Evolutionary conservation across 2,888 invertebrate species (phyloP), one percentile per base, ranked within the genome.

Genomic region (Drosophila formosana): DNA sequence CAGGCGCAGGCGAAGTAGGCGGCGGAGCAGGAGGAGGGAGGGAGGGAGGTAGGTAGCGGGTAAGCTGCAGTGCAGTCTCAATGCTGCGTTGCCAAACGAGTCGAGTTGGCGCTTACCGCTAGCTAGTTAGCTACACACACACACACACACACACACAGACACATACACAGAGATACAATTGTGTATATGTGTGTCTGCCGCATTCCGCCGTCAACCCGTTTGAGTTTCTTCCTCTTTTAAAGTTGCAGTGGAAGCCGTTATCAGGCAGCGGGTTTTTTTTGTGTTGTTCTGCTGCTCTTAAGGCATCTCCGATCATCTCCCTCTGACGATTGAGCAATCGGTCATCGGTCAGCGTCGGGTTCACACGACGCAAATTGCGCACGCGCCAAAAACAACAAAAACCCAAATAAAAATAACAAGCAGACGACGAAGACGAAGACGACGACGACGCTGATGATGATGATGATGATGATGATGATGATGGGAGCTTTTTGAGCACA

Each of bases 81-180:
- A 66, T 82, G 80, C 80, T 82, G 80, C 78, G 81, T 83, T 76
- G 77, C 78, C 82, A 82, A 85, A 88, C 82, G 80, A 88, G 82
- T 82, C 86, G 77, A 18, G 18, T 77, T 76, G 80, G 79, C 57
- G 83, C 80, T 82, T 88, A 88, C 88, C 88, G 88, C 88, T 82
- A 78, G 64, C 70, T 80, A 60, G 39, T 63, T 65, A 55, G 32
- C 47, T 39, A 18, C 6, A 37, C 30, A 55, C 28, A 52, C 25
- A 23, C n/a, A 32, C 18, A 50, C 5, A 34, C 47, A 37, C 37
- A 58, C 6, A 37, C 30, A 55, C 28, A 52, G 13, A 23, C n/a
- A 32, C n/a, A 51, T 37, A 18, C 26, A 25, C 18, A 23, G n/a
- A 18, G 18, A 18, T 18, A 18, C 18, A 18, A 18, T 18, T 13